Conservation (phyloP, 2,888 invertebrate species). For the Nasonovia ribisnigri region DNA sequence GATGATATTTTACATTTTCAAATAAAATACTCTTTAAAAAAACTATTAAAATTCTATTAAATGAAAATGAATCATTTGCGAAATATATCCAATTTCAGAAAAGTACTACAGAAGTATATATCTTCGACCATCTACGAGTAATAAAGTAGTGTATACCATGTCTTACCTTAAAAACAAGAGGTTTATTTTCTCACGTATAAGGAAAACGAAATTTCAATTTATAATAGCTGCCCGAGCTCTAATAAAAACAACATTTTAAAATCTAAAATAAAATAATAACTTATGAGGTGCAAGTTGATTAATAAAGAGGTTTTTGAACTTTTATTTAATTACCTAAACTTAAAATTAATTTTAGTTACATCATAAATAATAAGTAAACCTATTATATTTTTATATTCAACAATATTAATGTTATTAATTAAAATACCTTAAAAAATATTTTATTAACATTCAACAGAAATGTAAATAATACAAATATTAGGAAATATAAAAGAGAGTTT, state of each 20-base stretch:
- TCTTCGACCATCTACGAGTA: background rate
- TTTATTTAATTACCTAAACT: background rate
- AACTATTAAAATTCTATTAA: background rate
- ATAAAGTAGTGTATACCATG: background rate
- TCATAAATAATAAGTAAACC: background rate
- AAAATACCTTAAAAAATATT: background rate
- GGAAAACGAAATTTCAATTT: background rate
- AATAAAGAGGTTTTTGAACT: background rate
- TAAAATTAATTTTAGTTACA: background rate
- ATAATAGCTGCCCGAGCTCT: background rate
- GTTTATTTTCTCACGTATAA: slow-evolving; percentile 18
- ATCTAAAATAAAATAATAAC: background rate
- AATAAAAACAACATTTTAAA: background rate
- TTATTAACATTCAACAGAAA: background rate
- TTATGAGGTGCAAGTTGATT: background rate
- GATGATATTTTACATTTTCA: background rate
- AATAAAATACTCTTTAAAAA: background rate
- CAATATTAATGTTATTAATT: background rate
- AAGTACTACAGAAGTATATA: background rate
- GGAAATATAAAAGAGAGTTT: background rate
- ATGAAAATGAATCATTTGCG: slow-evolving; percentile 5
- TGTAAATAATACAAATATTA: background rate
- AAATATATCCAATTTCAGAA: background rate
- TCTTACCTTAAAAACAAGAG: background rate
- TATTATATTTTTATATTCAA: too few relatives aligned